These are phyloP conservation scores for Ornithoptera alexandrae DNA, from an alignment of 2,888 invertebrate species.

Conservation along the genomic window DNA sequence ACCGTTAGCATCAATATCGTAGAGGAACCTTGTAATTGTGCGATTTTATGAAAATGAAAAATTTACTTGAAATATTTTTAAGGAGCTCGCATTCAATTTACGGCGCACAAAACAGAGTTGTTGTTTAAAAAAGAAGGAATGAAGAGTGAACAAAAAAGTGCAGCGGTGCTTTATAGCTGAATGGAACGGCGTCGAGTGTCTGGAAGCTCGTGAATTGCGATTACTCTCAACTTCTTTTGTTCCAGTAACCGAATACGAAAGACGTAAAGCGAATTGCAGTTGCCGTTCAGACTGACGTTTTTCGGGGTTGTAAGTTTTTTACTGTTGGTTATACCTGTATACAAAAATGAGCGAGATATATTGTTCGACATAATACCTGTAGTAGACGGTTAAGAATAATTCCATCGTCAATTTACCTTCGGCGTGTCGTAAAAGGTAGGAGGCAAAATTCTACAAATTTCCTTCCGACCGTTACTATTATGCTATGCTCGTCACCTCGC, in stretches of 20 bases:
- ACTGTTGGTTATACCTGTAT: constrained; percentile 2
- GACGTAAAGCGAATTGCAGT: constrained; percentile 24
- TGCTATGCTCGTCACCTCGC: too few species aligned
- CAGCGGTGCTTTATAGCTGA: constrained; percentile 27
- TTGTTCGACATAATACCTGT: too few species aligned
- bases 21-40: not conserved
- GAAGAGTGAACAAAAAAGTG: constrained; percentile 27
- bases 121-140: constrained; percentile 25
- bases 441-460: too few species aligned
- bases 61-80: constrained; percentile 2
- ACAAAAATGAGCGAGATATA: not conserved
- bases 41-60: constrained; percentile 5
- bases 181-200: constrained; percentile 27
- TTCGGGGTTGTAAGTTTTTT: not conserved
- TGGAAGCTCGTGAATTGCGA: constrained; percentile 27
- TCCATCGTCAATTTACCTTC: too few species aligned
- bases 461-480: too few species aligned
- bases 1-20: not conserved
- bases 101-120: constrained; percentile 24
- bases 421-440: too few species aligned
- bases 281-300: constrained; percentile 8
- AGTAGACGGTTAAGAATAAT: too few species aligned
- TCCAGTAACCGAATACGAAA: constrained; percentile 26
- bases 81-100: constrained; percentile 23
- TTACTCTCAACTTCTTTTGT: constrained; percentile 27